Evolutionary conservation across 2,797 vertebrate genomes (phyloP), one percentile per base, ranked within the genome.

Genomic region (Podarcis siculus): DNA sequence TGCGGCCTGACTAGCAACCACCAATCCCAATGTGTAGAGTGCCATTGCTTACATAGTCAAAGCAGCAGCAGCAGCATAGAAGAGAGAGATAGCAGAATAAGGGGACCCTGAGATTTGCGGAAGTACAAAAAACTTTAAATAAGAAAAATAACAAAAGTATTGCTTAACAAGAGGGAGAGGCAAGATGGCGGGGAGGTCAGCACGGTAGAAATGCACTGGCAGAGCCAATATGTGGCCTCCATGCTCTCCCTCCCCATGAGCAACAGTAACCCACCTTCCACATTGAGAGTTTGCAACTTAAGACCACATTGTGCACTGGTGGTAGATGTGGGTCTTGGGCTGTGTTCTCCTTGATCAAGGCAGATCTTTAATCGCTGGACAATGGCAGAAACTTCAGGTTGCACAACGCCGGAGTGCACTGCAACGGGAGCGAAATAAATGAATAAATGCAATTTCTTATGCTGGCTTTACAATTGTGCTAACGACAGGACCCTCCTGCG

Each of bases 391-490:
- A n/a, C 61, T 82, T 25, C 9, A 35, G 42, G 3, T 79, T 79
- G 12, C 12, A 45, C 37, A 69, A 42, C 2, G 15, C 39, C 17
- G 42, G 64, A 8, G 8, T 45, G 81, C 9, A n/a, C 12, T 82
- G 37, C 64, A 55, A 21, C 8, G 27, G 27, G 64, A 45, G 42
- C 45, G 35, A 45, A 32, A 67, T 69, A 8, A 30, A 2, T 27
- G 27, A 67, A 55, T 55, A 55, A 55, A 55, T 55, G 49, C 49
- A 67, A 75, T 10, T 42, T 87, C 83, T 87, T 69, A 4, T 77
- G 21, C 84, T 88, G 76, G 49, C 80, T 90, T 92, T 75, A 45
- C 82, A 85, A 81, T 71, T 91, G 45, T 23, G 66, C 58, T 17
- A 90, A 42, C 67, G 82, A 23, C 61, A 23, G 73, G 3, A 9